Evolutionary conservation across 2,888 invertebrate genomes (phyloP), one percentile per base, ranked within the genome.

Genomic region (Zelleria hepariella): DNA sequence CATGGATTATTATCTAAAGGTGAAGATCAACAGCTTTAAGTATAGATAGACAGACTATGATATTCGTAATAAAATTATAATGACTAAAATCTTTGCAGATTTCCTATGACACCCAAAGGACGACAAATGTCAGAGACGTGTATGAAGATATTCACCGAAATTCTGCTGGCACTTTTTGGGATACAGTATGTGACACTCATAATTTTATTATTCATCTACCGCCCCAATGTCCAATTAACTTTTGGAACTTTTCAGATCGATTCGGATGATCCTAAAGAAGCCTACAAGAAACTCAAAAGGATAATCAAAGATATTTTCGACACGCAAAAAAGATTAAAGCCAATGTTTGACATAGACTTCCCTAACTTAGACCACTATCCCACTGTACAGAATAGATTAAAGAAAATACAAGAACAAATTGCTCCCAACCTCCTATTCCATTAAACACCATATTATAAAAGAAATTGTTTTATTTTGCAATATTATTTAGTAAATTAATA

Each of bases 261-360:
- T 15, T 84, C 78, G 77, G 85, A 86, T 62, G 62, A 84, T 58
- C 68, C 73, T n/a, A 69, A 83, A 8, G 65, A 65, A 66, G 86
- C 85, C 53, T 83, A 75, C 60, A 58, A 62, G 10, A 87, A 85
- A 70, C 63, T 78, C 10, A 82, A 81, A 62, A 70, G 61, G 51
- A 77, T 87, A 27, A 74, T 86, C 48, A 69, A 70, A 48, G 65
- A 76, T n/a, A 79, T 87, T 57, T 73, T 81, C 5, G 72, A 75
- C 15, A 69, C 73, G 0, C 86, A 88, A 64, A 73, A 68, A 5
- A 58, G 32, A 8, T 59, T 82, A 1, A 71, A 70, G 57, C 84
- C 87, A 26, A 80, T 87, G 83, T 82, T 84, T 58, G 79, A 86
- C 61, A 78, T 83, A 48, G 76, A 87, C 58, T 86, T 86, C 63